phyloP scores from a whole-genome alignment of 2,888 invertebrate genomes.

The Cephus runcator region DNA sequence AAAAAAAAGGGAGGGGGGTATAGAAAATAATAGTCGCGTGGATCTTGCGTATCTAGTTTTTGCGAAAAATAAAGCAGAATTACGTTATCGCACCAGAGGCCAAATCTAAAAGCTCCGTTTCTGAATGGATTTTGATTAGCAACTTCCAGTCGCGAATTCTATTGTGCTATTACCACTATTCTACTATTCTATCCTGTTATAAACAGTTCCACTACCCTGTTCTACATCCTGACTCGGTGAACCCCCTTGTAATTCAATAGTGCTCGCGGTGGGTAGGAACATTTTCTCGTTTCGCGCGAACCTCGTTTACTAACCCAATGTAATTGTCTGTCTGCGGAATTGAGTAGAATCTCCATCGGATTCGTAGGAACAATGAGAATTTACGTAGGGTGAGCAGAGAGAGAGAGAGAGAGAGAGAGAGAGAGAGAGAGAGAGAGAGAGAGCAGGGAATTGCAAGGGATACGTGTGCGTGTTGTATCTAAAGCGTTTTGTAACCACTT shows the following conservation, averaged over 20 bases:
- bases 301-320: neutral
- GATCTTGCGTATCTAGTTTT: neutral
- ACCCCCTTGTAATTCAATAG: neutral
- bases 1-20: neutral
- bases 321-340: neutral
- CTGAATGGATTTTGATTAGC: neutral
- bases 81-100: neutral
- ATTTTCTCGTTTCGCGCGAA: neutral
- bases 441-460: neutral
- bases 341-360: neutral
- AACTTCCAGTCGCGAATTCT: neutral
- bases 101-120: neutral
- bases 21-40: neutral
- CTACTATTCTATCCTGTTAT: neutral
- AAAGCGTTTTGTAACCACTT: neutral
- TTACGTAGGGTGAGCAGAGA: neutral
- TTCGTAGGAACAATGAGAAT: neutral
- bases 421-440: neutral
- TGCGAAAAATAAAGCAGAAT: neutral
- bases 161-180: neutral
- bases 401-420: neutral
- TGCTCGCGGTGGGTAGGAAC: neutral
- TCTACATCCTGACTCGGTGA: neutral
- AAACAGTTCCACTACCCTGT: neutral
- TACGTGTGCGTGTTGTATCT: neutral